Conservation (phyloP, 2,888 invertebrate species). For the Lottia scabra region DNA sequence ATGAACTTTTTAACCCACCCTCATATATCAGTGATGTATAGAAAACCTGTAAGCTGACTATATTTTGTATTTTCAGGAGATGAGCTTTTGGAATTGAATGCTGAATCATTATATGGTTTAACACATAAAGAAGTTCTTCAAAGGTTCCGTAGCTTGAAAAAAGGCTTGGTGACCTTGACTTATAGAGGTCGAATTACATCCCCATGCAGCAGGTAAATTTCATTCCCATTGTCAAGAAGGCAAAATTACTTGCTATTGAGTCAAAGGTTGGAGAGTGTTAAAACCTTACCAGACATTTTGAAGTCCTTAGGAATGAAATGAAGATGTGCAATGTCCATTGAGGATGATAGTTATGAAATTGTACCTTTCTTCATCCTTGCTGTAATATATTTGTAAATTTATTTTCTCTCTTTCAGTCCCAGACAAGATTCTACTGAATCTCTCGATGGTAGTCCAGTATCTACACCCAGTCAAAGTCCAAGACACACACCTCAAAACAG, state of each 20-base stretch:
- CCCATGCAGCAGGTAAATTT: conserved; percentile 38
- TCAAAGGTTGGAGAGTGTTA: no score
- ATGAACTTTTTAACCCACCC: no score
- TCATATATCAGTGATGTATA: not conserved
- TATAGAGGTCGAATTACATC: conserved; percentile 51
- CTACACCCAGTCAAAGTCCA: conserved; percentile 54
- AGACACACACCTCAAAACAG: conserved; percentile 43
- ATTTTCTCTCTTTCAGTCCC: conserved; percentile 37
- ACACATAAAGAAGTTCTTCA: conserved; percentile 73
- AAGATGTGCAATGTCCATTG: no score
- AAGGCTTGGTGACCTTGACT: conserved; percentile 82
- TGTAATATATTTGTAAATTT: not conserved
- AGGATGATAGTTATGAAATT: no score
- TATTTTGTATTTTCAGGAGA: conserved; percentile 75
- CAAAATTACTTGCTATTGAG: no score
- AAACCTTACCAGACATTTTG: no score
- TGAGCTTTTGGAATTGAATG: conserved; percentile 92
- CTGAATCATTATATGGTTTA: conserved; percentile 82
- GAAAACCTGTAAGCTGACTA: not conserved
- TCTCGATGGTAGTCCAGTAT: conserved; percentile 57
- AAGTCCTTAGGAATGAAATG: no score
- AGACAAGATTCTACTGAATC: conserved; percentile 47
- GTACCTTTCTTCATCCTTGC: not conserved
- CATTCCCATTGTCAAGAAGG: no score
- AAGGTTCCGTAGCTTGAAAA: conserved; percentile 73